Percentiles rank a stretch among this genome's conserved stretches.
Evolutionary conservation across 1,140 invertebrate species (phyloP).

Genomic region (Drosophila kepulauana): DNA sequence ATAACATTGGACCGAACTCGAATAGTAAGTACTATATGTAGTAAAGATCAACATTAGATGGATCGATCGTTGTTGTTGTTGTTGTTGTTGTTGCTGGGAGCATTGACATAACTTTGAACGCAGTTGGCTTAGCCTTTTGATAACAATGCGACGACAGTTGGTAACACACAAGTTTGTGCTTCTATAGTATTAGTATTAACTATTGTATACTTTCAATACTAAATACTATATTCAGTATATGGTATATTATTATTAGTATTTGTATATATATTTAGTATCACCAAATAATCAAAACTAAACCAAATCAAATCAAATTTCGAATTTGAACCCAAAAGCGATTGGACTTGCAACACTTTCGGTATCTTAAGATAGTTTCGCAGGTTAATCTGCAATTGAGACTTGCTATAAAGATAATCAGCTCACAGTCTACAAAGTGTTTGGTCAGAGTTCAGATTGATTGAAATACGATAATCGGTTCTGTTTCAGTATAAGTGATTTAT

Average conservation of each 20-base stretch:
- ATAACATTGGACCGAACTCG: slow-evolving; percentile 30
- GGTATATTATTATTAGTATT: no score
- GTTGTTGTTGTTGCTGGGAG: slow-evolving; percentile 31
- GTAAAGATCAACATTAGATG: slow-evolving; percentile 54
- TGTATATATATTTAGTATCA: neutral
- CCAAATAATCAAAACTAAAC: slow-evolving; percentile 3
- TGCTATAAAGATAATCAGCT: slow-evolving; percentile 21
- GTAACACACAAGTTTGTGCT: slow-evolving; percentile 7
- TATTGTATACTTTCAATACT: no score
- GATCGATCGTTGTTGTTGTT: neutral
- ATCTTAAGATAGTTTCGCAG: slow-evolving; percentile 17
- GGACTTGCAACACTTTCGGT: slow-evolving; percentile 11
- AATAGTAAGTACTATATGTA: no score
- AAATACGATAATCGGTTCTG: no score
- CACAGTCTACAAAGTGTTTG: no score
- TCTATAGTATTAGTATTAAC: no score
- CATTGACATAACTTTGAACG: slow-evolving; percentile 54
- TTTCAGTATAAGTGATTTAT: no score
- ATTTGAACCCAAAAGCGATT: slow-evolving; percentile 15
- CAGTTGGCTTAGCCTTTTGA: slow-evolving; percentile 7
- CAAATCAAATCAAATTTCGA: neutral
- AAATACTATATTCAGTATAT: no score
- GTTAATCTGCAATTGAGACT: slow-evolving; percentile 20
- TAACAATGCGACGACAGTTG: slow-evolving; percentile 25
- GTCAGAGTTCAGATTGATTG: no score